Evolutionary conservation across 2,888 invertebrate genomes (phyloP).

Genomic region (Chrysomela aeneicollis): DNA sequence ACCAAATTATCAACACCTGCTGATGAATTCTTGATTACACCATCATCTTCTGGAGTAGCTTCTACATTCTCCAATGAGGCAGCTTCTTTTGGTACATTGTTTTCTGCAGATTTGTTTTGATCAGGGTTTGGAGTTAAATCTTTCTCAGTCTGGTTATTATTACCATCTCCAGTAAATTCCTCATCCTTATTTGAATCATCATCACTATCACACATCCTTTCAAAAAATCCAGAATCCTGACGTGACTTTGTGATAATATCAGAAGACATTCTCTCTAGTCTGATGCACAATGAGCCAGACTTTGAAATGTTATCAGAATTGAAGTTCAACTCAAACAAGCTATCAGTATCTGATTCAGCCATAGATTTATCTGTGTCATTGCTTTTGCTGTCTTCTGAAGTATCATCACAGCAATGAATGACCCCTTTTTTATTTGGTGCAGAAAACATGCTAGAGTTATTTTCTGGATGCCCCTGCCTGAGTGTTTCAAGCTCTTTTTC

Average conservation of each 20-base stretch:
- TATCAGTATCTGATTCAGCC: conserved; percentile 29
- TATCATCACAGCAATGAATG: conserved; percentile 15
- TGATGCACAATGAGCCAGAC: conserved; percentile 25
- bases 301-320: conserved; percentile 22
- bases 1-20: background rate
- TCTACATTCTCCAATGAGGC: background rate
- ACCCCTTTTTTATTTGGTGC: background rate
- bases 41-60: background rate
- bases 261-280: conserved; percentile 30
- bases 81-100: background rate
- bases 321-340: conserved; percentile 27
- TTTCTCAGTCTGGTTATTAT: background rate
- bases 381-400: conserved; percentile 13
- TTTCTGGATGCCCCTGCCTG: background rate
- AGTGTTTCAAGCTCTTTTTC: conserved; percentile 34
- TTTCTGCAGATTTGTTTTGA: background rate
- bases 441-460: background rate
- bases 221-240: conserved; percentile 46
- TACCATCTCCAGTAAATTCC: background rate
- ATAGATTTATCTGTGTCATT: conserved; percentile 18
- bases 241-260: conserved; percentile 30
- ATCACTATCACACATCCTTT: conserved; percentile 39
- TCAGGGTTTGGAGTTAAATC: background rate
- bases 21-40: background rate
- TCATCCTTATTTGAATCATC: conserved; percentile 1